Evolutionary conservation across 2,797 vertebrate genomes (phyloP), one percentile per base, ranked within the genome.

Genomic region (Spinus pinus): DNA sequence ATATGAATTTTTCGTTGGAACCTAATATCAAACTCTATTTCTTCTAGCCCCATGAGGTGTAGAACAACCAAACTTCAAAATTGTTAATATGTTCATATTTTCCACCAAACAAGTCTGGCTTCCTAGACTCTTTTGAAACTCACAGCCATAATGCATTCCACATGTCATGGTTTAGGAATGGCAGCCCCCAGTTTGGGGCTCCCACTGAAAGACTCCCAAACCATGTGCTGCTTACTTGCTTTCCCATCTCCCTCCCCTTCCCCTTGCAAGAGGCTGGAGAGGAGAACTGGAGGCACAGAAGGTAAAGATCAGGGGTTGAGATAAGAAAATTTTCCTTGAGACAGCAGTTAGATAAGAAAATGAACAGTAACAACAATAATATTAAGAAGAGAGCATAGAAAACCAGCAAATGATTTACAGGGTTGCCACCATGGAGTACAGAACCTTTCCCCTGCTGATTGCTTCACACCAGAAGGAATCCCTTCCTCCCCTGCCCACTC

Each of bases 361-460:
- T 21, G 1, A 65, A 10, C 6, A 39, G 28, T 22, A 50, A 12
- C 7, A 18, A 16, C 28, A 58, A 13, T 11, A 25, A 17, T 72
- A 65, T 30, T 8, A 51, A 51, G 8, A 46, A 80, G 16, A 33
- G 19, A 30, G 14, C 0, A 0, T 19, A 18, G 37, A 46, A 51
- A 51, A 72, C 12, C 30, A 6, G 30, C 6, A 39, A 72, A 22
- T 10, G 2, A 10, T 14, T 46, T 17, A 22, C 30, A 39, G 3
- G 14, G 28, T 12, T 46, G 16, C 17, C 37, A 51, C 37, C 14
- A 6, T 6, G 23, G 0, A 0, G 3, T 23, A 21, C 23, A 50
- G 19, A 12, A 24, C 23, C n/a, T 50, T 5, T 11, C 1, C 4
- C 15, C 6, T 14, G 35, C 42, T 23, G 8, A 56, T 6, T 7